Conservation (phyloP, 2,888 invertebrate species). For the Drosophila silvestris region DNA sequence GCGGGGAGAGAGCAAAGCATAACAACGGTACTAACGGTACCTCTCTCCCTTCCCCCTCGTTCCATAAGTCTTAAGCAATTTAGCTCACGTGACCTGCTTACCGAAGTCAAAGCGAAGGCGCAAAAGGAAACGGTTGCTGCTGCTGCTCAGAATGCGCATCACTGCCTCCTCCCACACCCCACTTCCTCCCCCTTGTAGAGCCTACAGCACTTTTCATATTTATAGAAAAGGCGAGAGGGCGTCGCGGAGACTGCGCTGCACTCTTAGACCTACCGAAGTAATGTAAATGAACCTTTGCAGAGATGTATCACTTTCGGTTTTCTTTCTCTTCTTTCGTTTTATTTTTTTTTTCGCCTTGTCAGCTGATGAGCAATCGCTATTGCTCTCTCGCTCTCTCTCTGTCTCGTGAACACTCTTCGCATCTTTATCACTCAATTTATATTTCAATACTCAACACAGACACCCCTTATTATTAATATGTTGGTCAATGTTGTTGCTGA, state of each 20-base stretch:
- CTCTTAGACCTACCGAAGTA: constrained; percentile 39
- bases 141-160: constrained; percentile 53
- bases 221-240: constrained; percentile 40
- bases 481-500: constrained; percentile 12
- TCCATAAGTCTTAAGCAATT: constrained; percentile 55
- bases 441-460: constrained; percentile 6
- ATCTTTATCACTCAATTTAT: constrained; percentile 1
- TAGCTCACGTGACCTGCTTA: constrained; percentile 77
- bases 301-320: constrained; percentile 76
- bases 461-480: constrained; percentile 49
- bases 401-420: constrained; percentile 3
- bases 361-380: constrained; percentile 51
- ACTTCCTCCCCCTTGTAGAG: background rate
- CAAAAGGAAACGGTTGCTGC: constrained; percentile 27
- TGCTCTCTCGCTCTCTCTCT: background rate
- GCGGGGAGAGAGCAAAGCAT: constrained; percentile 3
- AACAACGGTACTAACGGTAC: background rate
- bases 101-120: constrained; percentile 60
- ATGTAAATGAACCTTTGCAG: constrained; percentile 43
- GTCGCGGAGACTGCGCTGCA: constrained; percentile 16
- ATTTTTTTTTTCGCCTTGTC: constrained; percentile 14
- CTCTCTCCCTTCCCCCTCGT: background rate
- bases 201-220: constrained; percentile 56
- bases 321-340: background rate
- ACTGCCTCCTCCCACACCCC: constrained; percentile 18